These are phyloP conservation scores for Rhyzopertha dominica DNA, from an alignment of 1,140 invertebrate species.

Conservation along the genomic window DNA sequence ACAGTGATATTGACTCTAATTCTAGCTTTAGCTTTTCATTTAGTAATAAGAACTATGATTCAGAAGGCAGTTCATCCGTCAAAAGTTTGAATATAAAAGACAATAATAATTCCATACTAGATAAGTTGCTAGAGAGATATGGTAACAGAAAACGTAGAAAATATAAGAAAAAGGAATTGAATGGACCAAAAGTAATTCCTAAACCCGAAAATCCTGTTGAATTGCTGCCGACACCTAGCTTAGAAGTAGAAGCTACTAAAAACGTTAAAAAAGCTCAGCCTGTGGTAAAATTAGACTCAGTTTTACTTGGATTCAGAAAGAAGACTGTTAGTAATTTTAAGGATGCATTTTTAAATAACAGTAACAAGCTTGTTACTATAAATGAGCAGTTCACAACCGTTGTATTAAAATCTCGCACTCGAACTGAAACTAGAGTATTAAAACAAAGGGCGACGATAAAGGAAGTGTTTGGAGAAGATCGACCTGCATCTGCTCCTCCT, in stretches of 20 bases:
- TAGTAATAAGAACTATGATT: conserved; percentile 59
- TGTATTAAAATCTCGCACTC: conserved; percentile 66
- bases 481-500: conserved; percentile 57
- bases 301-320: conserved; percentile 60
- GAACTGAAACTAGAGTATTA: conserved; percentile 68
- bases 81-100: conserved; percentile 42
- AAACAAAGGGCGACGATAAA: conserved; percentile 72
- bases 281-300: conserved; percentile 50
- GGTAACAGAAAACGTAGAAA: conserved; percentile 54
- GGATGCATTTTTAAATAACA: conserved; percentile 62
- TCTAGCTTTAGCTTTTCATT: conserved; percentile 54
- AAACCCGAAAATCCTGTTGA: conserved; percentile 53
- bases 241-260: conserved; percentile 47
- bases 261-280: conserved; percentile 50
- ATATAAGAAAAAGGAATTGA: conserved; percentile 51
- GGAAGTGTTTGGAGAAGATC: conserved; percentile 71
- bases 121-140: conserved; percentile 59
- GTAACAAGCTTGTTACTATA: conserved; percentile 50
- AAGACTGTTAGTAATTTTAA: conserved; percentile 64
- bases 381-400: conserved; percentile 63
- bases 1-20: conserved; percentile 63
- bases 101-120: conserved; percentile 58
- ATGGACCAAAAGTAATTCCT: conserved; percentile 50
- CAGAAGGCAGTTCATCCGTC: conserved; percentile 55
- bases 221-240: conserved; percentile 51